Conservation (phyloP, 2,888 invertebrate genomes). For the Balanococcus diminutus region DNA sequence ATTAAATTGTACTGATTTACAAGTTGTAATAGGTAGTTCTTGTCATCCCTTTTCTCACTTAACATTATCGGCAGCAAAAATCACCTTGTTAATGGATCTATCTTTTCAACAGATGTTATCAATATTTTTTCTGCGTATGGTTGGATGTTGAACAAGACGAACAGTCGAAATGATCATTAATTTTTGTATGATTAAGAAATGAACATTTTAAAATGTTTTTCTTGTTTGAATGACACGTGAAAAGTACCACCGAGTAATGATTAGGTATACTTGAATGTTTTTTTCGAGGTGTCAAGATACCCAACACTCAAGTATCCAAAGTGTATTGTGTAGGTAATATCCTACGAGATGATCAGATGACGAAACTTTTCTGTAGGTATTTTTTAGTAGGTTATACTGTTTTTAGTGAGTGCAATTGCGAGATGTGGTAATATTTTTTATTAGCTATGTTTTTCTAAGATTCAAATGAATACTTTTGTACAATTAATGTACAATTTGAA, state of each 20-base stretch:
- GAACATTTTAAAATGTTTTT: constrained; percentile 6
- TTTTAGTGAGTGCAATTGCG: no score
- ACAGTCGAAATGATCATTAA: not conserved
- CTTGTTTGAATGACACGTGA: not conserved
- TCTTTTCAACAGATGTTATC: constrained; percentile 34
- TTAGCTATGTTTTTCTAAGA: no score
- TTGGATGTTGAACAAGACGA: constrained; percentile 12
- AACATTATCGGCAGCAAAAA: constrained; percentile 11
- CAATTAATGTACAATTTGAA: no score
- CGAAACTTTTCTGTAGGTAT: not conserved
- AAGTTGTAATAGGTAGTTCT: constrained; percentile 25
- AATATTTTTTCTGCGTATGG: constrained; percentile 8
- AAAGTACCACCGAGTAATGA: not conserved
- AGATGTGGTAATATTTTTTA: no score
- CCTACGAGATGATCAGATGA: not conserved
- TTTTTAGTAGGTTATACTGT: no score
- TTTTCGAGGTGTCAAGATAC: not conserved
- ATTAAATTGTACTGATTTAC: constrained; percentile 11
- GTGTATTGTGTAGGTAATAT: no score
- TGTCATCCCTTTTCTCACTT: constrained; percentile 34
- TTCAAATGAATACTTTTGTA: no score
- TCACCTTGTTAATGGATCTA: constrained; percentile 28
- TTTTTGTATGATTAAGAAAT: constrained; percentile 7
- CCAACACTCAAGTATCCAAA: no score
- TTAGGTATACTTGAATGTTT: not conserved